Evolutionary conservation across 2,113 vertebrate genomes (phyloP), one percentile per base, ranked within the genome.

Genomic region (Charadrius vociferus): DNA sequence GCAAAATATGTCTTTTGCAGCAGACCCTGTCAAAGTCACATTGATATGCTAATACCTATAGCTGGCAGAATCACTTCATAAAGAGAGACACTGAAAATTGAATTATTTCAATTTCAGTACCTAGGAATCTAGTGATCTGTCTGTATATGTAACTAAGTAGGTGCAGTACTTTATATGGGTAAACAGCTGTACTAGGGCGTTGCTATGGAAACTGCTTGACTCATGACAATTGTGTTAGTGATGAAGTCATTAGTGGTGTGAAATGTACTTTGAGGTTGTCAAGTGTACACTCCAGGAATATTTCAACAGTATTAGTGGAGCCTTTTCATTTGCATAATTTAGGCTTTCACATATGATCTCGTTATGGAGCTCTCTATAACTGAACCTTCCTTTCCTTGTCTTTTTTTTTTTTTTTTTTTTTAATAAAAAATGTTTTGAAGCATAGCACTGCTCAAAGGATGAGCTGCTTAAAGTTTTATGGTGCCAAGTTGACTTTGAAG

Each of bases 11-110:
- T 98, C 98, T 98, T 98, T 98, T 98, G 97, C 98, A 97, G 98
- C 98, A 98, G 97, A 98, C 97, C 97, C 98, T 98, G 97, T 98
- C 98, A 99, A 98, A 98, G 98, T 98, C 98, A 98, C 98, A 98
- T 98, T 98, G 98, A 98, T 98, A 98, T 98, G 98, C 98, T 98
- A 98, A 98, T 98, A 98, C 97, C 96, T 97, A 98, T 98, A 98
- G 98, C 98, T 97, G 98, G 97, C 98, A 98, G 98, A 98, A 98
- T 98, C 98, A 97, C 98, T 98, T 98, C 98, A 98, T 98, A 98
- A 98, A 98, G 98, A 97, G 97, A 98, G 98, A 98, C 98, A 98
- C 95, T 97, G 98, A 98, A 98, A 98, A 98, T 98, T 98, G 98
- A 98, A 98, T 98, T 98, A 98, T 98, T 98, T 98, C 98, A 98